These are phyloP conservation scores for Pheucticus melanocephalus DNA, from an alignment of 2,113 vertebrate species.

Conservation along the genomic window DNA sequence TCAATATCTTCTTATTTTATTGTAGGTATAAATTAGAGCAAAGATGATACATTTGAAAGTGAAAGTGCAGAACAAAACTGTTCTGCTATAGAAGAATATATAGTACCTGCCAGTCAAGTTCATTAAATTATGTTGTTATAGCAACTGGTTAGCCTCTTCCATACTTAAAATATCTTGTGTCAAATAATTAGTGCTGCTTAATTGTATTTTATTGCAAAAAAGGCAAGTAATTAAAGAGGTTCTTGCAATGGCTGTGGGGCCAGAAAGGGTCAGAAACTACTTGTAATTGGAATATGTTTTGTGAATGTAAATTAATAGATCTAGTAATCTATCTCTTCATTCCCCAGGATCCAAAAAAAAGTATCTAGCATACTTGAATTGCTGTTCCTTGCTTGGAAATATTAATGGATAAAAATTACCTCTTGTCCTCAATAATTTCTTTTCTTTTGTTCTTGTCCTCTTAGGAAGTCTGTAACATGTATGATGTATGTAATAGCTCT, in stretches of 20 bases:
- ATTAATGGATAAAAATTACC: neutral
- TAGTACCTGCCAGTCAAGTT: neutral
- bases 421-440: neutral
- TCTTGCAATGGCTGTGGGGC: neutral
- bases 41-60: neutral
- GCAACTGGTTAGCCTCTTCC: neutral
- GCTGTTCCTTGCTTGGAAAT: neutral
- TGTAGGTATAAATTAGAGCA: neutral
- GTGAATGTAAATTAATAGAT: neutral
- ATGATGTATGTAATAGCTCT: neutral
- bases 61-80: neutral
- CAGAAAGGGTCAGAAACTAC: slow-evolving; percentile 5
- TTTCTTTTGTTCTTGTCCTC: neutral
- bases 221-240: slow-evolving; percentile 22
- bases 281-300: slow-evolving; percentile 4
- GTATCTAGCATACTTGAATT: neutral
- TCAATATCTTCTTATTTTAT: neutral
- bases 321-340: neutral
- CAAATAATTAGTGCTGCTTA: slow-evolving; percentile 36
- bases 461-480: neutral
- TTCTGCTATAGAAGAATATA: neutral
- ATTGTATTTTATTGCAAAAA: slow-evolving; percentile 38
- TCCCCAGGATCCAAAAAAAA: neutral
- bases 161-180: neutral
- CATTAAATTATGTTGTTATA: slow-evolving; percentile 15